A percentile compares a stretch with the other conserved stretches of the same genome.
Conservation (phyloP, 2,888 invertebrate genomes). For the Callinectes sapidus region DNA sequence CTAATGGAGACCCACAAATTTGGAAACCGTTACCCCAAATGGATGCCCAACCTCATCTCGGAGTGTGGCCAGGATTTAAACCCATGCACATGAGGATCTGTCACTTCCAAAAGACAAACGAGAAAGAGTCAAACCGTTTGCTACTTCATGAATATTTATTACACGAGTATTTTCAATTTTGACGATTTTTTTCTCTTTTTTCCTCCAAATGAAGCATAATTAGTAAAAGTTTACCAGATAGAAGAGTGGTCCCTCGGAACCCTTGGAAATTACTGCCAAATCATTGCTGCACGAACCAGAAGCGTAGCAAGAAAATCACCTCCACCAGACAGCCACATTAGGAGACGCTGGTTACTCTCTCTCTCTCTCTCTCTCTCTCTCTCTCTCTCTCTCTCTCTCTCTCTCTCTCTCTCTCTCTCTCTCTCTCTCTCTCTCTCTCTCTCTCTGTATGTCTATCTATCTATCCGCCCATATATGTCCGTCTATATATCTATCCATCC, state of each 20-base stretch:
- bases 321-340: background rate
- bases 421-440: constrained; percentile 37
- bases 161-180: background rate
- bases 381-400: background rate
- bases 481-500: background rate
- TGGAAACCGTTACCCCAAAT: no score
- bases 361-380: background rate
- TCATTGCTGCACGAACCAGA: background rate
- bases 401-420: background rate
- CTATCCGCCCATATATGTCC: background rate
- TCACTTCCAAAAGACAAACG: no score
- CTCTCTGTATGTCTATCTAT: background rate
- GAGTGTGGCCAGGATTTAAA: no score
- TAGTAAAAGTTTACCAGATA: background rate
- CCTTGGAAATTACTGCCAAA: background rate
- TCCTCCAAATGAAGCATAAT: background rate
- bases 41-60: no score
- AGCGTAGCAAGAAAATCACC: background rate
- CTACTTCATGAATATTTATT: background rate
- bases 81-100: no score
- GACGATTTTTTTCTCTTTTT: background rate
- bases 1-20: no score
- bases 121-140: background rate
- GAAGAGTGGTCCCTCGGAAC: background rate
- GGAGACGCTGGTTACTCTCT: background rate